These are phyloP conservation scores for Chloebia gouldiae DNA, from an alignment of 2,113 vertebrate genomes.

Conservation along the genomic window DNA sequence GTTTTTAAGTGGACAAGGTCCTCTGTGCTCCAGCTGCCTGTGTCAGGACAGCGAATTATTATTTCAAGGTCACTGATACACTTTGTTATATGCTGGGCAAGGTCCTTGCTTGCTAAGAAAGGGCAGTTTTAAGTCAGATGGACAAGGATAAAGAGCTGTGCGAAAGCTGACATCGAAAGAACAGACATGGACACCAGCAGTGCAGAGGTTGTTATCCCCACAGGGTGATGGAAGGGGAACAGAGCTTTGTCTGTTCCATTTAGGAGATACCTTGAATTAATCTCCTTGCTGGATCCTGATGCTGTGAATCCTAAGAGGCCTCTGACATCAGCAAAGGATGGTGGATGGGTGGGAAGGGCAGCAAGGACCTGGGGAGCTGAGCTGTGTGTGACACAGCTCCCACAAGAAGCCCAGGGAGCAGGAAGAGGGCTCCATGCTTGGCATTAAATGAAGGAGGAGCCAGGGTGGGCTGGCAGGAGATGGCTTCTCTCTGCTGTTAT, in stretches of 20 bases:
- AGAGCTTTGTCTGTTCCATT: background rate
- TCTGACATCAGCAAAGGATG: background rate
- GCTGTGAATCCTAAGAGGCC: background rate
- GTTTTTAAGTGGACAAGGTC: slow-evolving; percentile 16
- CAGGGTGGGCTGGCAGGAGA: background rate
- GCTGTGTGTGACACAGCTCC: background rate
- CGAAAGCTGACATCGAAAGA: background rate
- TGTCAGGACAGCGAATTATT: slow-evolving; percentile 10
- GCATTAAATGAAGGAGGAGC: background rate
- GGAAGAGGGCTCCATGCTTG: background rate
- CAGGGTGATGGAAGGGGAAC: background rate
- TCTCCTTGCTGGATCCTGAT: background rate
- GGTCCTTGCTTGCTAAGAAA: background rate
- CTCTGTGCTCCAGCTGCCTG: background rate
- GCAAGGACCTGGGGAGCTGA: background rate
- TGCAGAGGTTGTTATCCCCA: background rate
- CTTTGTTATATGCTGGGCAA: background rate
- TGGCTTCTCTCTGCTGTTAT: background rate
- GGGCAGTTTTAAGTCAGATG: background rate
- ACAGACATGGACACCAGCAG: background rate
- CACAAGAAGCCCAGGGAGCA: rapidly evolving
- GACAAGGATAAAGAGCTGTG: background rate
- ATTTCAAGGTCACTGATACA: background rate
- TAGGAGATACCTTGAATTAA: background rate
- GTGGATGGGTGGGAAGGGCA: background rate